Evolutionary conservation across 1,140 invertebrate genomes (phyloP), one percentile per base, ranked within the genome.

Genomic region (Probaryconus sp.): DNA sequence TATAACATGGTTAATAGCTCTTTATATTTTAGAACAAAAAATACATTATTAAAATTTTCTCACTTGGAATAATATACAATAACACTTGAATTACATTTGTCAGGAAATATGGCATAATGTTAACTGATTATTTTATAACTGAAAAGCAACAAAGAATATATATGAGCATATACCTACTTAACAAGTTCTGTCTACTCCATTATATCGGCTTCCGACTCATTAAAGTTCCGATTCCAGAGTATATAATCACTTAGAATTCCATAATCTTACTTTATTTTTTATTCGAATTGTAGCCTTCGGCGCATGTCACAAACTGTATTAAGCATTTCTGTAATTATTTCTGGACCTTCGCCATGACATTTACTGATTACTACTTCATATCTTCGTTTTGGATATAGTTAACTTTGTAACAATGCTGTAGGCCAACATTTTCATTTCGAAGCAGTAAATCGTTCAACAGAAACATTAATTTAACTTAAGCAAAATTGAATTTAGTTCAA

Each of bases 201-300:
- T 72, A 72, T 72, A 72, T 72, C 53, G 60, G 69, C 60, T 65
- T 72, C 69, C 69, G 60, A 72, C 60, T 72, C 69, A 72, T 72
- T 72, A 72, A 72, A 72, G 69, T 72, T 72, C 53, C 69, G 60
- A 72, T 72, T 42, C 60, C 47, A 31, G 37, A 38, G 45, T 65
- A 72, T 53, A 65, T 72, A 65, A 65, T 58, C 60, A 60, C 60
- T 60, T 50, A 65, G 69, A 55, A 72, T 72, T 72, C 60, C 53
- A 60, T 60, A 65, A 72, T 72, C 47, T 64, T 60, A 60, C 50
- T 51, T 64, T 11, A 26, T 53, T 60, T 38, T 69, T 55, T 58
- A 30, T 26, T 37, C 17, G 33, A 30, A 30, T 33, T 40, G 26
- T 48, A 33, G 56, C 67, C 67, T 11, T 43, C 35, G 58, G 51